These are phyloP conservation scores for Ditula angustiorana DNA, from an alignment of 2,888 invertebrate genomes.

Conservation along the genomic window DNA sequence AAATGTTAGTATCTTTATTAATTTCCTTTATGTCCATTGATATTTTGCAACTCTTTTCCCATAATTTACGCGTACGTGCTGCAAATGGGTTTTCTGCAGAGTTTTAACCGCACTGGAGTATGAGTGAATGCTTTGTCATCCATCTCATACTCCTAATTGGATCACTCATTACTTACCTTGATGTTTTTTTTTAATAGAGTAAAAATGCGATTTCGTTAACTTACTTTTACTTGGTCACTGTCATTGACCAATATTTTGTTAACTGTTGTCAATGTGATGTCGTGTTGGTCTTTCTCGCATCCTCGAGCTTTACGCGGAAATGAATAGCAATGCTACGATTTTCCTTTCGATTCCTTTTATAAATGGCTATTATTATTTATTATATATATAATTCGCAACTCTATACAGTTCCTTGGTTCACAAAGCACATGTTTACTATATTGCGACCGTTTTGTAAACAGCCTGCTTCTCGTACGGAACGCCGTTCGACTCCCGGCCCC, in stretches of 20 bases:
- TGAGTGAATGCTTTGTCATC: background rate
- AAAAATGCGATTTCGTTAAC: no score
- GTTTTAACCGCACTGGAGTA: background rate
- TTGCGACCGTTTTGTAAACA: conserved; percentile 32
- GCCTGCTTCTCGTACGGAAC: background rate
- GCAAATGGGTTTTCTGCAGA: background rate
- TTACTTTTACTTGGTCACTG: no score
- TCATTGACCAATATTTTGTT: no score
- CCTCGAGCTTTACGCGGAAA: no score
- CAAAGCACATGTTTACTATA: conserved; percentile 25
- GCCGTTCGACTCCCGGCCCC: conserved; percentile 13
- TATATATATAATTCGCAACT: background rate
- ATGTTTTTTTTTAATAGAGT: no score
- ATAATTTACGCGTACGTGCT: background rate
- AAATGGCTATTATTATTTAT: background rate
- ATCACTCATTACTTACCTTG: no score
- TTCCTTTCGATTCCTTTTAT: background rate
- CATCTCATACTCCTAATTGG: no score
- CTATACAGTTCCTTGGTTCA: conserved; percentile 7
- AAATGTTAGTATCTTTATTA: background rate
- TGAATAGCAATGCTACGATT: no score
- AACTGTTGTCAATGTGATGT: no score
- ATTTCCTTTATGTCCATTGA: background rate
- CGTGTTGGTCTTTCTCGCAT: no score
- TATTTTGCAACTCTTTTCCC: background rate